These are phyloP conservation scores for Lophura nycthemera DNA, from an alignment of 2,113 vertebrate genomes.

Conservation along the genomic window DNA sequence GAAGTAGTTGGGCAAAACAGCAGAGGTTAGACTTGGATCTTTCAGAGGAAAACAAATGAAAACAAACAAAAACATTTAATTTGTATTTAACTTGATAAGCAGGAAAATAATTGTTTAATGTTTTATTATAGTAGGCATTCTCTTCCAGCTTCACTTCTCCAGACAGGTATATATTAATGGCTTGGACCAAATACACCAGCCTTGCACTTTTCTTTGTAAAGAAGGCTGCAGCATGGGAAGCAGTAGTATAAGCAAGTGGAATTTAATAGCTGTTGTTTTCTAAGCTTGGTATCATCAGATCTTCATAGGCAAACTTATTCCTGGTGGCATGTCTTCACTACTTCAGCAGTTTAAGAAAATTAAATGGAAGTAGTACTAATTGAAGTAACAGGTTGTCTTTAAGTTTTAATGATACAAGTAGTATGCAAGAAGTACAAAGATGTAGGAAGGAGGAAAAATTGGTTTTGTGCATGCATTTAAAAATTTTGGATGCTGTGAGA, in stretches of 20 bases:
- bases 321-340: neutral
- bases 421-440: neutral
- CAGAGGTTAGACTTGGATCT: neutral
- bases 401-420: accelerated
- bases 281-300: neutral
- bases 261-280: neutral
- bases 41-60: neutral
- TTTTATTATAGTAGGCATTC: neutral
- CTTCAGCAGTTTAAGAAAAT: neutral
- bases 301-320: neutral
- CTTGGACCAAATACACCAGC: neutral
- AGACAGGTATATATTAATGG: neutral
- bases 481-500: neutral
- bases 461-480: neutral
- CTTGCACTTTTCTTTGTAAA: neutral
- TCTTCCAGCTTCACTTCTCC: neutral
- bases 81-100: neutral
- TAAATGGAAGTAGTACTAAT: neutral
- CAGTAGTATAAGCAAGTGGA: neutral
- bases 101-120: neutral
- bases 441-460: neutral
- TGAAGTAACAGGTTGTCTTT: neutral
- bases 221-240: neutral
- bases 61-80: neutral
- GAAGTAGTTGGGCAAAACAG: neutral